A percentile compares a stretch with the other conserved stretches of the same genome.
These are phyloP conservation scores for Hedya salicella DNA, from an alignment of 2,888 invertebrate genomes.

Conservation along the genomic window DNA sequence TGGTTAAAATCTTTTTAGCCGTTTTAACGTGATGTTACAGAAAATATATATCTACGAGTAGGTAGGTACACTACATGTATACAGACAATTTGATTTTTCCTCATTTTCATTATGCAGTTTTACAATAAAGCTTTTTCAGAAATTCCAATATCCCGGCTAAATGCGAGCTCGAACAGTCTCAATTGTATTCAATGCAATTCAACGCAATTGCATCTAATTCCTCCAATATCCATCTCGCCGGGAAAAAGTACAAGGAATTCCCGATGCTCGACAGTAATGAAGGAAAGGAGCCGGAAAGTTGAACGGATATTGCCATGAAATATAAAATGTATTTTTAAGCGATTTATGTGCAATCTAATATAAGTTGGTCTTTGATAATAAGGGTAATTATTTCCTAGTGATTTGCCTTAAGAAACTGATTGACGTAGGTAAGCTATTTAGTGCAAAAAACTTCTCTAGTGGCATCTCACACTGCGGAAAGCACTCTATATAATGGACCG, in stretches of 20 bases:
- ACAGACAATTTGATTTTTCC: too few species aligned
- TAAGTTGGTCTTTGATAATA: neutral
- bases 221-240: slow-evolving; percentile 59
- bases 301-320: slow-evolving; percentile 22
- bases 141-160: slow-evolving; percentile 16
- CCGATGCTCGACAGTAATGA: slow-evolving; percentile 26
- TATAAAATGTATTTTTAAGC: slow-evolving; percentile 12
- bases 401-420: neutral
- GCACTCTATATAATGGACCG: too few species aligned
- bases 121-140: slow-evolving; percentile 12
- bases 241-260: slow-evolving; percentile 40
- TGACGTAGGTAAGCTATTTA: neutral
- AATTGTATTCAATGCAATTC: slow-evolving; percentile 72
- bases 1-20: too few species aligned
- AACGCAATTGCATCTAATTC: slow-evolving; percentile 76
- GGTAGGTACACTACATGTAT: too few species aligned
- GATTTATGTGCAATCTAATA: slow-evolving; percentile 8
- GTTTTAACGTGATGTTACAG: too few species aligned
- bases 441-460: too few species aligned
- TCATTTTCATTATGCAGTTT: slow-evolving; percentile 8
- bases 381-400: neutral
- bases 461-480: too few species aligned
- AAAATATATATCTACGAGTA: too few species aligned
- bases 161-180: slow-evolving; percentile 54
- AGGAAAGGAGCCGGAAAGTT: slow-evolving; percentile 15